A percentile compares a stretch with the other conserved stretches of the same genome.
Conservation (phyloP, 1,140 invertebrate genomes). For the Apolygus lucorum region DNA sequence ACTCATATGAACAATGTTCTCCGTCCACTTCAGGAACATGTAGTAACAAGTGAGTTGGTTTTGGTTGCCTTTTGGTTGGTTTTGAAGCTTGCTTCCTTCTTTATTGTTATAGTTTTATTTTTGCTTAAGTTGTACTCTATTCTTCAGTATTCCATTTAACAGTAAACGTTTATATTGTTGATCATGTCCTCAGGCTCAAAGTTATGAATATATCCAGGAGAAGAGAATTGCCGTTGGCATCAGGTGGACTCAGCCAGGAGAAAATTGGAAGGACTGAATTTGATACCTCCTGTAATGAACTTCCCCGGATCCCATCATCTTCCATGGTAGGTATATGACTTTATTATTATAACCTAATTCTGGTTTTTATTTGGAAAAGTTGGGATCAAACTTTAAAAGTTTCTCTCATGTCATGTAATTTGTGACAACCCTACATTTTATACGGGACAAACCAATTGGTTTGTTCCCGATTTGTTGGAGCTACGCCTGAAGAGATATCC, state of each 20-base stretch:
- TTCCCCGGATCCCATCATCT: neutral
- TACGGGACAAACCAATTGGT: too few relatives aligned
- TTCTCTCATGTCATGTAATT: too few relatives aligned
- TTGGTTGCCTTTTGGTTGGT: too few relatives aligned
- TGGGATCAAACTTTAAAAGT: too few relatives aligned
- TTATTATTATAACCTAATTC: too few relatives aligned
- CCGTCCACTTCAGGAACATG: slow-evolving; percentile 17
- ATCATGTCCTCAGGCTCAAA: slow-evolving; percentile 23
- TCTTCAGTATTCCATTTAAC: neutral
- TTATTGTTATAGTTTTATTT: too few relatives aligned
- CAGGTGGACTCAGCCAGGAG: slow-evolving; percentile 18
- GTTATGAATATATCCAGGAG: slow-evolving; percentile 22
- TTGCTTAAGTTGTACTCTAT: too few relatives aligned
- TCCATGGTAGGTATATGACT: neutral
- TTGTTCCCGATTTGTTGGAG: too few relatives aligned
- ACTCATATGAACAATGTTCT: neutral
- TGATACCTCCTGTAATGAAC: slow-evolving; percentile 1
- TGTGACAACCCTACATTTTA: too few relatives aligned
- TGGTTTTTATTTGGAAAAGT: too few relatives aligned
- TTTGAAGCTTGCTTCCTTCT: too few relatives aligned
- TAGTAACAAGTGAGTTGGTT: slow-evolving; percentile 15
- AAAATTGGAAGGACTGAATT: slow-evolving; percentile 11
- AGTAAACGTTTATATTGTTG: neutral
- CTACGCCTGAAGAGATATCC: too few relatives aligned
- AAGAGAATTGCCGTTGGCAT: slow-evolving; percentile 18